Evolutionary conservation across 2,797 vertebrate genomes (phyloP), one percentile per base, ranked within the genome.

Genomic region (Jordanella pulchra): DNA sequence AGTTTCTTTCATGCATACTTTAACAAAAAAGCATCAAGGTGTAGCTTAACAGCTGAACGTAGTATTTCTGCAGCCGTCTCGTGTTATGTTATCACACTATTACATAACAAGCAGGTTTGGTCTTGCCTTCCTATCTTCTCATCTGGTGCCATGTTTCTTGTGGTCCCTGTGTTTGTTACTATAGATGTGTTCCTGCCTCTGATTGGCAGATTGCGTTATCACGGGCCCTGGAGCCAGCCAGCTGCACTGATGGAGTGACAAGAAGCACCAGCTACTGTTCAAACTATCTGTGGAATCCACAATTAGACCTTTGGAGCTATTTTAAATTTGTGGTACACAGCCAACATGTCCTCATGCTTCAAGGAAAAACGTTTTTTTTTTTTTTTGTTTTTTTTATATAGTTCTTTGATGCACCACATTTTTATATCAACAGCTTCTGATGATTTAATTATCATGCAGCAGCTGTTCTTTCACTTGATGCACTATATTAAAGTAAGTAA

Each of bases 181-280:
- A 77, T 32, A 66, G 73, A 67, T 73, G 70, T 79, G 48, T 32
- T 67, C 65, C 17, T 51, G 4, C 76, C 47, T 73, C 75, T 55
- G 91, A 93, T 91, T 12, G 67, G 48, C 45, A 78, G 90, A 92
- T 92, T 86, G 81, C 82, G 74, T 92, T 93, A 93, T 94, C 93
- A 72, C 51, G 48, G 76, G 63, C 79, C 82, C 78, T 66, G 90
- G 89, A 93, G 90, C 76, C 87, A 84, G 79, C 71, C 74, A 54
- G 78, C 77, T 80, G 86, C 42, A 32, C 71, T 69, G 92, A 92
- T 93, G 60, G 73, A 71, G n/a, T 47, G 88, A 91, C 84, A 90
- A 86, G 82, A 72, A 53, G 25, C 69, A 73, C 74, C 66, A 81
- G 17, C 51, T 60, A 75, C 30, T 58, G 28, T 72, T 69, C 47